Evolutionary conservation across 2,797 vertebrate species (phyloP).

Genomic region (Takifugu rubripes): DNA sequence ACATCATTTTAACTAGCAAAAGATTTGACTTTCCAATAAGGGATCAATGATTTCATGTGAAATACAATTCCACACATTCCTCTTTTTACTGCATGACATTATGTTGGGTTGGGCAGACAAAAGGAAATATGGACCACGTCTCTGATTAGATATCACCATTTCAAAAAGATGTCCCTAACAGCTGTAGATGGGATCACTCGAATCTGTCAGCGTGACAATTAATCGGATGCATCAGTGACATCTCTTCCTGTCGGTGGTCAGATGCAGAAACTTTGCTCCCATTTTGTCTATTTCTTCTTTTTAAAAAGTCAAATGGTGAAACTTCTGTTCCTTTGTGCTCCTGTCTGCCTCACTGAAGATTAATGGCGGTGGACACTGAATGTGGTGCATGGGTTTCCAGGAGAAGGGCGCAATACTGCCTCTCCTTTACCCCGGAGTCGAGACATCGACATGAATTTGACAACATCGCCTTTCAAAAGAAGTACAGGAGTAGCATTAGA

Average conservation of each 20-base stretch:
- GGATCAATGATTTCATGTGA: slow-evolving; percentile 35
- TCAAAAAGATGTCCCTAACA: slow-evolving; percentile 7
- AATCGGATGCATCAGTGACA: slow-evolving; percentile 40
- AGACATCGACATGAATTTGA: slow-evolving; percentile 72
- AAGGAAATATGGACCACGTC: slow-evolving; percentile 45
- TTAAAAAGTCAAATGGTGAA: slow-evolving; percentile 14
- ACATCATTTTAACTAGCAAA: slow-evolving; percentile 30
- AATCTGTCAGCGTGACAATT: slow-evolving; percentile 37
- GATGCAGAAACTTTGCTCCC: not conserved
- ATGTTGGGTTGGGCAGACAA: slow-evolving; percentile 44
- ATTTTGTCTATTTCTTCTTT: slow-evolving; percentile 10
- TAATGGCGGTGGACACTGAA: slow-evolving; percentile 57
- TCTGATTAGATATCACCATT: no score
- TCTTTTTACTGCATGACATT: slow-evolving; percentile 38
- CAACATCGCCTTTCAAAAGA: slow-evolving; percentile 68
- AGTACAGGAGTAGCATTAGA: slow-evolving; percentile 66
- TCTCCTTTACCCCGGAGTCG: slow-evolving; percentile 56
- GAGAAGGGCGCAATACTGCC: slow-evolving; percentile 51
- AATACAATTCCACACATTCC: slow-evolving; percentile 29
- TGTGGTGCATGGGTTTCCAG: slow-evolving; percentile 57
- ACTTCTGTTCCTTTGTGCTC: slow-evolving; percentile 29
- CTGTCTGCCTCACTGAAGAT: slow-evolving; percentile 49
- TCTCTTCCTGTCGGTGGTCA: slow-evolving; percentile 16
- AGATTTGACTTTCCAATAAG: slow-evolving; percentile 30
- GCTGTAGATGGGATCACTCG: slow-evolving; percentile 28